Conservation (phyloP, 2,113 vertebrate genomes). For the Piliocolobus tephrosceles region DNA sequence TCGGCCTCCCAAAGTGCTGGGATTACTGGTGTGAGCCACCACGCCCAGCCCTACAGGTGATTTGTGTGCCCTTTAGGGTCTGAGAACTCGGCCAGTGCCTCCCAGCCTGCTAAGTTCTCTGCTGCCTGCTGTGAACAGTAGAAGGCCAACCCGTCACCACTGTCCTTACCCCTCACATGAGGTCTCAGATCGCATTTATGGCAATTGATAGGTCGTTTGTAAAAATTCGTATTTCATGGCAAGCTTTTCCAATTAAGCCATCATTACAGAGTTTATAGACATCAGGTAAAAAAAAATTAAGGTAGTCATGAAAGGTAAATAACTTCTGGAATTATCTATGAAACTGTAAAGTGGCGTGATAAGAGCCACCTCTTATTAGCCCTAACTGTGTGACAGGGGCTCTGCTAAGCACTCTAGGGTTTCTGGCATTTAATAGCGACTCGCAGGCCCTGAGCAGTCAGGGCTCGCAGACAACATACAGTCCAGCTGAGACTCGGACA, state of each 20-base stretch:
- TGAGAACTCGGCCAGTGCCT: background rate
- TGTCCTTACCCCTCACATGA: background rate
- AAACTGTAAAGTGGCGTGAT: background rate
- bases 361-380: background rate
- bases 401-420: background rate
- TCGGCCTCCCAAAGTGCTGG: too few relatives aligned
- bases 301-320: background rate
- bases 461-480: background rate
- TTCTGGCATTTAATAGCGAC: background rate
- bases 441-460: background rate
- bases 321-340: background rate
- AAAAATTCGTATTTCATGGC: background rate
- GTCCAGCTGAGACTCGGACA: background rate
- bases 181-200: fast-evolving
- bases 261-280: too few relatives aligned
- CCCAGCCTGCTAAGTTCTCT: background rate
- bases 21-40: too few relatives aligned
- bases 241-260: background rate
- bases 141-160: background rate
- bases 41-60: too few relatives aligned
- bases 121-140: background rate
- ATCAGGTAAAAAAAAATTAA: background rate
- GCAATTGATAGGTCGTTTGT: background rate
- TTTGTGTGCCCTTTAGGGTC: background rate
- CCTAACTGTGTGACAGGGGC: background rate